A percentile compares a stretch with the other conserved stretches of the same genome.
Evolutionary conservation across 1,140 invertebrate genomes (phyloP).

Genomic region (Penaeus chinensis): DNA sequence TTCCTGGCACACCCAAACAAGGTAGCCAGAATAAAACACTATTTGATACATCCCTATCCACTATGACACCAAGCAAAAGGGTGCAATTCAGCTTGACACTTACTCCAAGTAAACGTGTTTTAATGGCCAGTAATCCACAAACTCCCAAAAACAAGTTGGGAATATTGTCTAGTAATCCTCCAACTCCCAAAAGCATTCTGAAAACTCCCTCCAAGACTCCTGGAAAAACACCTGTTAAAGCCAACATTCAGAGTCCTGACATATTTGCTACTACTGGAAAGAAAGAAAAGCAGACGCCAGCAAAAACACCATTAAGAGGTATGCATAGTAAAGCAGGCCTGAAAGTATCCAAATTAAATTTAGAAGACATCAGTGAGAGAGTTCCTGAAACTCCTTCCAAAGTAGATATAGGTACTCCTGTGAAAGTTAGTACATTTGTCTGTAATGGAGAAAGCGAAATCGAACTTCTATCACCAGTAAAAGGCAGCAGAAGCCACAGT

Average conservation of each 20-base stretch:
- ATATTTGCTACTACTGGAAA: background rate
- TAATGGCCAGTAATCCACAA: background rate
- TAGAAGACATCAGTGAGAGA: background rate
- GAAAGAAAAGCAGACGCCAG: background rate
- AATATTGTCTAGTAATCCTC: background rate
- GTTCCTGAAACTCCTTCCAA: slow-evolving; percentile 19
- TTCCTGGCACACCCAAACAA: background rate
- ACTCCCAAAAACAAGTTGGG: slow-evolving; percentile 37
- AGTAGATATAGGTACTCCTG: background rate
- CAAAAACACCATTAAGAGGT: background rate
- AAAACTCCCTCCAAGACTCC: slow-evolving; percentile 45
- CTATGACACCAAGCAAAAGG: slow-evolving; percentile 32
- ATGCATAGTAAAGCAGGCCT: background rate
- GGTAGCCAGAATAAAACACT: background rate
- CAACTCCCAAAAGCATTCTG: slow-evolving; percentile 44
- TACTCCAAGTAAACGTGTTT: slow-evolving; percentile 27
- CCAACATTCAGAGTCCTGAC: slow-evolving; percentile 21
- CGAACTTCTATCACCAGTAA: slow-evolving; percentile 43
- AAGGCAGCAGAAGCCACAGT: background rate
- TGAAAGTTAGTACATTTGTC: slow-evolving; percentile 32
- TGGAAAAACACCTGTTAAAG: slow-evolving; percentile 39
- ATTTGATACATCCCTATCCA: background rate
- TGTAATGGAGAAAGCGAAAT: slow-evolving; percentile 41
- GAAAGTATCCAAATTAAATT: background rate
- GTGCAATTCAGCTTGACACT: slow-evolving; percentile 28